phyloP scores from a whole-genome alignment of 1,140 invertebrate species.

The Drosophila biarmipes region DNA sequence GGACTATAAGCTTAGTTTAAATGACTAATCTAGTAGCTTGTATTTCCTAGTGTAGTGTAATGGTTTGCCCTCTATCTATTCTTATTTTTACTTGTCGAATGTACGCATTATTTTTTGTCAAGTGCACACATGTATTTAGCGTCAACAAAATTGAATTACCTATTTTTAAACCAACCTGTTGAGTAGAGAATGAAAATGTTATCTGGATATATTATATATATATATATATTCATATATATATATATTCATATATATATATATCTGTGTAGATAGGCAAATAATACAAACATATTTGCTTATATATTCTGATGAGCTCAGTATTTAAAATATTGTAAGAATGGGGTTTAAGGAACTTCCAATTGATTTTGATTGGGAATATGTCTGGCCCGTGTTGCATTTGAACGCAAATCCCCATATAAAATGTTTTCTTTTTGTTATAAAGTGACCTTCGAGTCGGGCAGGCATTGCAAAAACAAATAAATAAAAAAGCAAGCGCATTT shows the following conservation, averaged over 20 bases:
- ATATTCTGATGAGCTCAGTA: conserved; percentile 2
- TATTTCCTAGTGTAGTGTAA: not conserved
- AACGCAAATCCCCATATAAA: conserved; percentile 2
- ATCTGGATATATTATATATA: conserved; percentile 27
- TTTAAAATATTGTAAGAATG: not conserved
- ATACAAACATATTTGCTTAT: conserved; percentile 10
- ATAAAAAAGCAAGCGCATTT: conserved; percentile 21
- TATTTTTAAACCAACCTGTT: conserved; percentile 54
- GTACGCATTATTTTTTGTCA: not conserved
- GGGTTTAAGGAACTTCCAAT: not conserved
- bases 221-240: too few relatives aligned
- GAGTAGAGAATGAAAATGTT: conserved; percentile 13
- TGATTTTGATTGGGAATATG: conserved; percentile 8
- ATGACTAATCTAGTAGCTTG: not conserved
- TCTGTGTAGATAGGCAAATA: not conserved
- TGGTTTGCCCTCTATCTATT: not conserved
- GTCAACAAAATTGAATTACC: conserved; percentile 9
- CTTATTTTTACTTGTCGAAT: conserved; percentile 5
- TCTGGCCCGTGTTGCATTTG: conserved; percentile 16
- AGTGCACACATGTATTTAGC: not conserved
- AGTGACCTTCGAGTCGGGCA: conserved; percentile 41
- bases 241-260: conserved; percentile 17
- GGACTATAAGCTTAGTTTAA: not conserved
- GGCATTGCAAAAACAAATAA: conserved; percentile 29
- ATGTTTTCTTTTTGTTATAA: conserved; percentile 11